phyloP scores from a whole-genome alignment of 2,888 invertebrate species.

The Coecobrya sp. region DNA sequence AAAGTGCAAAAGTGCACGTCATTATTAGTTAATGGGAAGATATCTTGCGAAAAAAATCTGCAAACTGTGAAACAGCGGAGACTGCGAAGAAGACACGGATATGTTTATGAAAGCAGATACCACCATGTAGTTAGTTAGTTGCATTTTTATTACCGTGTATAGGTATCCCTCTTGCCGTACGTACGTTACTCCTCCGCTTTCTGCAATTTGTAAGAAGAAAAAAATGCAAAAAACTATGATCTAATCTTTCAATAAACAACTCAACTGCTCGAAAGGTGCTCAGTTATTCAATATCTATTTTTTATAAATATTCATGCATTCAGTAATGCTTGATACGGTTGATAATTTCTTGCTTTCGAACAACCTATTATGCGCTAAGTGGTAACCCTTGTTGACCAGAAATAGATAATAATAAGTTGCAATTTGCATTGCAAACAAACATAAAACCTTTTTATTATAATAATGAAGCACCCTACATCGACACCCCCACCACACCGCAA shows the following conservation, averaged over 20 bases:
- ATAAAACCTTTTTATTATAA: conserved; percentile 15
- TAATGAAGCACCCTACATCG: conserved; percentile 31
- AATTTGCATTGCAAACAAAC: conserved; percentile 53
- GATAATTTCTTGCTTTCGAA: conserved; percentile 24
- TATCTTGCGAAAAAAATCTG: conserved; percentile 25
- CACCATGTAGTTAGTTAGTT: background rate
- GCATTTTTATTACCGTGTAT: background rate
- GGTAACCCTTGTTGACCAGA: conserved; percentile 38
- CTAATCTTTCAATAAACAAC: conserved; percentile 18
- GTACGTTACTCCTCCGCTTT: background rate
- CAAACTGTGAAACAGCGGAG: background rate
- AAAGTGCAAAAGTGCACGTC: conserved; percentile 63
- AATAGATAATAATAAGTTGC: conserved; percentile 35
- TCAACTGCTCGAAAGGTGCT: background rate
- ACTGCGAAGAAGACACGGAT: conserved; percentile 7
- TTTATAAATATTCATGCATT: background rate
- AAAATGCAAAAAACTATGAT: conserved; percentile 13
- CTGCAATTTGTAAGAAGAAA: conserved; percentile 19
- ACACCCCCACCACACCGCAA: conserved; percentile 5
- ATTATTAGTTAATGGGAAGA: conserved; percentile 39
- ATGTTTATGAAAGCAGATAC: conserved; percentile 40
- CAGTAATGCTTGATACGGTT: background rate
- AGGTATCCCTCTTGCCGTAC: too few species aligned
- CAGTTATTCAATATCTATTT: background rate
- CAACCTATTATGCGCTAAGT: background rate